Base-by-base conservation (phyloP, 2,888 invertebrate genomes). In the Sarcophaga carnaria region DNA sequence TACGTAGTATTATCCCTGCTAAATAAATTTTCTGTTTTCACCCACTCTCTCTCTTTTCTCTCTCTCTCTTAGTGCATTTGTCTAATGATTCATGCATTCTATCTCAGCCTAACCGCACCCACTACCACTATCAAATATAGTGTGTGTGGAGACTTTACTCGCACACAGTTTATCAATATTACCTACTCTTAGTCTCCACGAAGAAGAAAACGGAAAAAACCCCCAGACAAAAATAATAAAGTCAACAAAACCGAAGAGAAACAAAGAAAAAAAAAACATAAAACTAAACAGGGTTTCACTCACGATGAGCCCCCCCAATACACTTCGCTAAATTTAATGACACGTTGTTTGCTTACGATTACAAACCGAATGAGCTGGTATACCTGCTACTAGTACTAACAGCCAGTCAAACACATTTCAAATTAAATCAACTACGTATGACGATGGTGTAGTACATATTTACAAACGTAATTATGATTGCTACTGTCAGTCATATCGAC, bases 91-190 rank as follows among this genome's bases (percentile, higher is more conserved):
- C 84, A 84, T 84, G 70, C 47, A 54, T 54, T 54, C 17, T 54
- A 54, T 54, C 63, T 66, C 37, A 71, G 4, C 63, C 45, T 37
- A 84, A 84, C 84, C 87, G 84, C 84, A 87, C 87, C 87, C 87
- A 87, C 84, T 63, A 79, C 79, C 37, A 74, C 83, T 27, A 79
- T 64, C 64, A 75, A 64, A 80, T 54, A 27, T 6, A 25, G n/a
- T 10, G 1, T 62, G 2, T 67, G 49, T 78, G 78, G 74, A 86
- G 78, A 83, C 72, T 74, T 69, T 75, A 47, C 76, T 27, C 70
- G 4, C 17, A 25, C 17, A 25, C 14, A 71, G 4, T 71, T 17
- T 60, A 27, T 17, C 22, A 6, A 70, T 54, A 71, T 49, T 74
- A 81, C 69, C 75, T 80, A 45, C 64, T 80, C 75, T 49, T 63